phyloP scores from a whole-genome alignment of 2,888 invertebrate species.

The Eretmocerus hayati region DNA sequence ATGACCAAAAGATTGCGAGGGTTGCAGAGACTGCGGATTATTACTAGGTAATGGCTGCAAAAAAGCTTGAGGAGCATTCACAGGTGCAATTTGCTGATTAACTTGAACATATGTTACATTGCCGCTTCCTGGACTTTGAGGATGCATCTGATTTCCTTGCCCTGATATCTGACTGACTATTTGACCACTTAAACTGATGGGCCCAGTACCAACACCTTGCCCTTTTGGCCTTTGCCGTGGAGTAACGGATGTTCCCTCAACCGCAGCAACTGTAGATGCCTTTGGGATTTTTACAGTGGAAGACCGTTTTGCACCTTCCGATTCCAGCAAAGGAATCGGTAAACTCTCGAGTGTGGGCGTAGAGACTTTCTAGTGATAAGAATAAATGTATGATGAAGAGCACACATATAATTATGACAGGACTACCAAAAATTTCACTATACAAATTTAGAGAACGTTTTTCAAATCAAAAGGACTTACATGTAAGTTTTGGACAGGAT shows the following conservation, averaged over 20 bases:
- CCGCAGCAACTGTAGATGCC: slow-evolving; percentile 47
- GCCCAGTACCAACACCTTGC: slow-evolving; percentile 40
- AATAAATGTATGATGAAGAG: no score
- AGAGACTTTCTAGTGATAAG: slow-evolving; percentile 55
- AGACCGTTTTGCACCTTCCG: slow-evolving; percentile 58
- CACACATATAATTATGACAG: no score
- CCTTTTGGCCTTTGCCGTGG: slow-evolving; percentile 78
- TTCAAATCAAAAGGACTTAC: slow-evolving; percentile 48
- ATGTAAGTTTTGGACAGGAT: slow-evolving; percentile 75
- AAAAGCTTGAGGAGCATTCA: slow-evolving; percentile 32
- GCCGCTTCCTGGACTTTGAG: slow-evolving; percentile 31
- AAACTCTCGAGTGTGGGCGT: slow-evolving; percentile 60
- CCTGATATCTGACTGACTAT: slow-evolving; percentile 45
- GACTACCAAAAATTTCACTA: not conserved
- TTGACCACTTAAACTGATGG: slow-evolving; percentile 42
- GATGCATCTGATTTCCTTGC: slow-evolving; percentile 35
- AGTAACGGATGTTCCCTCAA: slow-evolving; percentile 73
- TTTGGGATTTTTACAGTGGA: slow-evolving; percentile 49
- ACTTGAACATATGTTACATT: slow-evolving; percentile 32
- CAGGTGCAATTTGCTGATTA: slow-evolving; percentile 32
- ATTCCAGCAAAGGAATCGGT: slow-evolving; percentile 61
- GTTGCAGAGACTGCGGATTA: slow-evolving; percentile 28
- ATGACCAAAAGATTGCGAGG: slow-evolving; percentile 29
- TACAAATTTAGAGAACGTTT: not conserved
- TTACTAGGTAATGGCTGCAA: slow-evolving; percentile 26